Conservation (phyloP, 1,140 invertebrate species). For the Drosophila teissieri region DNA sequence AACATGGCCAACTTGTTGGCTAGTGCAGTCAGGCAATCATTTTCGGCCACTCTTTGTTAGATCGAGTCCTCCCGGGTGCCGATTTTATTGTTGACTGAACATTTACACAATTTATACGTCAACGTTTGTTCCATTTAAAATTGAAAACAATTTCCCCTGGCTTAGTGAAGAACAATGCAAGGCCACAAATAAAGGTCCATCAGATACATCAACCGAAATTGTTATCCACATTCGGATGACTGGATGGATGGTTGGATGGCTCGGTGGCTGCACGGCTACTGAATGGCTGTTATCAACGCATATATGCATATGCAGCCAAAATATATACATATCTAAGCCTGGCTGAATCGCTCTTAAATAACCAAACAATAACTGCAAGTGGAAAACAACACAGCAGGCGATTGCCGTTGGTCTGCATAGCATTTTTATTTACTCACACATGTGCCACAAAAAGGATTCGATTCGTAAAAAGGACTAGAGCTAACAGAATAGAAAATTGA, state of each 20-base stretch:
- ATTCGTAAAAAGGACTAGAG: slow-evolving; percentile 8
- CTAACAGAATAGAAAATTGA: slow-evolving; percentile 3
- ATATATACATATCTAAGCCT: slow-evolving; percentile 76
- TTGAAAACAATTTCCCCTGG: slow-evolving; percentile 73
- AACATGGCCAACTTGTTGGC: slow-evolving; percentile 61
- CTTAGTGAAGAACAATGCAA: slow-evolving; percentile 42
- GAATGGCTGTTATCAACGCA: slow-evolving; percentile 42
- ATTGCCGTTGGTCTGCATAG: slow-evolving; percentile 31
- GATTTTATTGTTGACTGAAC: slow-evolving; percentile 73
- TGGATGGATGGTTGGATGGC: slow-evolving; percentile 13
- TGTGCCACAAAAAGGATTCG: slow-evolving; percentile 24
- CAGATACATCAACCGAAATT: slow-evolving; percentile 69
- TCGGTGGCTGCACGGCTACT: slow-evolving; percentile 20
- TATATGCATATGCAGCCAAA: slow-evolving; percentile 37
- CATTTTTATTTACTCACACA: slow-evolving; percentile 39
- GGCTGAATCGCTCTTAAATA: slow-evolving; percentile 80
- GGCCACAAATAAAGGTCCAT: slow-evolving; percentile 60
- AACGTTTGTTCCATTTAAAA: slow-evolving; percentile 81
- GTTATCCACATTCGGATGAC: slow-evolving; percentile 64
- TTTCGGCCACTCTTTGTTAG: slow-evolving; percentile 62
- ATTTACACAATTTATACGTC: slow-evolving; percentile 79
- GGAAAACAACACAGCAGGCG: slow-evolving; percentile 30
- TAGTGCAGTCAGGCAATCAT: slow-evolving; percentile 67
- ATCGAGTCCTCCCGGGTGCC: slow-evolving; percentile 30
- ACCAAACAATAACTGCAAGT: slow-evolving; percentile 77